Percentiles rank a stretch among this genome's conserved stretches.
These are phyloP conservation scores for Melitaea cinxia DNA, from an alignment of 1,140 invertebrate genomes.

Conservation along the genomic window DNA sequence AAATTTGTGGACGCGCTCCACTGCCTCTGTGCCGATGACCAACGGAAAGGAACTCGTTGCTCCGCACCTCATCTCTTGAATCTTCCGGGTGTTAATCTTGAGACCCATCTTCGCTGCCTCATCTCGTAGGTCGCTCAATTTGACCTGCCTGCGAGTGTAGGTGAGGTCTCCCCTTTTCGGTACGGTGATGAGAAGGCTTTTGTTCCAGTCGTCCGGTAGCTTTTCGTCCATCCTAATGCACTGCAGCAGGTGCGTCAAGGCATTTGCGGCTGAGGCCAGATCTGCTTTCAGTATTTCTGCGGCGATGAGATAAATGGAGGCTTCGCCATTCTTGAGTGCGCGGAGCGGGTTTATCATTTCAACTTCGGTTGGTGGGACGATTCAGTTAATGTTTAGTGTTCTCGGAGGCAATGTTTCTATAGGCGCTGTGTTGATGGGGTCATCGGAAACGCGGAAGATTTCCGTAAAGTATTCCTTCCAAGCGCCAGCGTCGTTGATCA, in stretches of 20 bases:
- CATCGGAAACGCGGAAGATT: too few species aligned
- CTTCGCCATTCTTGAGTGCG: too few species aligned
- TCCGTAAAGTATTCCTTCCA: too few species aligned
- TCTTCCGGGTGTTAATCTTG: conserved; percentile 30
- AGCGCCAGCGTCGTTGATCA: too few species aligned
- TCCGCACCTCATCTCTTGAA: conserved; percentile 22
- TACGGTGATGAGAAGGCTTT: conserved; percentile 23
- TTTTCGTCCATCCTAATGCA: conserved; percentile 17
- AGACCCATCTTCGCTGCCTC: conserved; percentile 4
- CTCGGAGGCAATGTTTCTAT: too few species aligned
- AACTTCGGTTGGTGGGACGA: too few species aligned
- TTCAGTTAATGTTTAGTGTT: too few species aligned
- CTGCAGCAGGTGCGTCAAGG: conserved; percentile 7
- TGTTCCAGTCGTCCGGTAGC: conserved; percentile 22
- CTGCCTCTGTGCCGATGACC: conserved; percentile 16
- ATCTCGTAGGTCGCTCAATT: conserved; percentile 28
- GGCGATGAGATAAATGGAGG: conserved; percentile 19
- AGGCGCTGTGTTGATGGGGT: too few species aligned
- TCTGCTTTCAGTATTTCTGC: conserved; percentile 35
- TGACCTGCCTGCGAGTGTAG: too few species aligned
- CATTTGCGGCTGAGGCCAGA: conserved; percentile 4
- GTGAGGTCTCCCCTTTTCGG: conserved; percentile 35
- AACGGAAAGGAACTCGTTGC: conserved; percentile 19
- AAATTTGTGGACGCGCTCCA: conserved; percentile 9
- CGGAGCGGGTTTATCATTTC: too few species aligned